A percentile compares a stretch with the other conserved stretches of the same genome.
phyloP scores from a whole-genome alignment of 2,797 vertebrate species.

The Perodicticus potto region DNA sequence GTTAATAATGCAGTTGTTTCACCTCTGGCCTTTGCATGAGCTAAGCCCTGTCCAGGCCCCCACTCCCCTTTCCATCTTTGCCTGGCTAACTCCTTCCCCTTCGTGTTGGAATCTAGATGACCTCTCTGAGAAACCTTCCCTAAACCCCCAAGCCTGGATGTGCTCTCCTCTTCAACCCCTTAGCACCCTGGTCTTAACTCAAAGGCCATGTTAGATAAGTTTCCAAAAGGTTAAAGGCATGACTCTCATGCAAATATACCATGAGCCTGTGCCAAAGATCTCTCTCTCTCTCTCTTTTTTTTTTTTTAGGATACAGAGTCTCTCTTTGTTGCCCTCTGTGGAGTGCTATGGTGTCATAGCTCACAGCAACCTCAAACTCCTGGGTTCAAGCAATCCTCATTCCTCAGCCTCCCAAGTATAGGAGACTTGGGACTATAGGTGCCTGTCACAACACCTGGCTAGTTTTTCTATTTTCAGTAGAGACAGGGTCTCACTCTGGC shows the following conservation, averaged over 20 bases:
- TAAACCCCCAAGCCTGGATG: not conserved
- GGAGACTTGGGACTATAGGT: too few species aligned
- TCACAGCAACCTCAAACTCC: too few species aligned
- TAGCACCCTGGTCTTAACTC: not conserved
- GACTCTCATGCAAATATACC: not conserved
- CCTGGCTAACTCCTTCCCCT: not conserved
- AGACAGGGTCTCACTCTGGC: too few species aligned
- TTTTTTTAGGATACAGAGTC: too few species aligned
- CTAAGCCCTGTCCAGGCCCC: not conserved
- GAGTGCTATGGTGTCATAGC: too few species aligned
- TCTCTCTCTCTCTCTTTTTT: too few species aligned
- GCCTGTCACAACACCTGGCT: too few species aligned
- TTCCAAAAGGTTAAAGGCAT: not conserved
- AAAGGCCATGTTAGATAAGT: not conserved
- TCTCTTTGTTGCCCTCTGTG: too few species aligned
- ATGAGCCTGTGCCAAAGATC: not conserved
- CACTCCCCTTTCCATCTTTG: not conserved
- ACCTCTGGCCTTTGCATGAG: not conserved
- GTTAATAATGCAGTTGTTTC: not conserved
- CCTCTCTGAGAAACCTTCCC: not conserved
- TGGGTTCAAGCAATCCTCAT: too few species aligned
- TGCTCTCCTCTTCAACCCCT: not conserved
- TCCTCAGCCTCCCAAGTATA: too few species aligned
- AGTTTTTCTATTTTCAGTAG: too few species aligned
- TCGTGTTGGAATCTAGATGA: not conserved